Percentiles rank a stretch among this genome's conserved stretches.
Conservation (phyloP, 2,797 vertebrate genomes). For the Ataeniobius toweri region DNA sequence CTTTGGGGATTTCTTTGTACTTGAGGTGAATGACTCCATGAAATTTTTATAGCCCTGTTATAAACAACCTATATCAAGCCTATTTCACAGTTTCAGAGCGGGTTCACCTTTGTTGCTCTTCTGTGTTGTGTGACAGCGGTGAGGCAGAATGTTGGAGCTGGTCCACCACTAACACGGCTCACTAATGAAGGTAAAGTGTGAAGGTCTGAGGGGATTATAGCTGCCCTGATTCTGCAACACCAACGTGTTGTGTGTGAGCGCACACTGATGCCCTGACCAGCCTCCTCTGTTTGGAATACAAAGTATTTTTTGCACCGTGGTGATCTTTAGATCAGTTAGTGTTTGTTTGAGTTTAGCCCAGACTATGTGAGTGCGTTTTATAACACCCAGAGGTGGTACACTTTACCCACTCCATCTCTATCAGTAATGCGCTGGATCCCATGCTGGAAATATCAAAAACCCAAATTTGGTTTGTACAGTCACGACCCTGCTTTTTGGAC, state of each 20-base stretch:
- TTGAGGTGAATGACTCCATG: neutral
- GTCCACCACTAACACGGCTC: neutral
- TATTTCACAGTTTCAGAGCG: neutral
- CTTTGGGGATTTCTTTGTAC: neutral
- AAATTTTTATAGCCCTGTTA: neutral
- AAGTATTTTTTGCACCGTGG: neutral
- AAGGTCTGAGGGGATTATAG: neutral
- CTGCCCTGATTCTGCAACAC: neutral
- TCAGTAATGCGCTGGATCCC: constrained; percentile 68
- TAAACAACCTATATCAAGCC: neutral
- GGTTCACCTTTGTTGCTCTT: neutral
- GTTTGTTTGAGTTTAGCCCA: constrained; percentile 10
- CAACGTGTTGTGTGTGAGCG: neutral
- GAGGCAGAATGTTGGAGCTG: neutral
- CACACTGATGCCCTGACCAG: neutral
- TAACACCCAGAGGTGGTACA: constrained; percentile 52
- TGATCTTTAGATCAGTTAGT: neutral
- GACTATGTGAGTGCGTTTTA: constrained; percentile 43
- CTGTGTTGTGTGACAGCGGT: neutral
- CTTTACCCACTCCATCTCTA: constrained; percentile 60
- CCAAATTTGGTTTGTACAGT: constrained; percentile 64
- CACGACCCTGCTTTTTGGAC: constrained; percentile 29
- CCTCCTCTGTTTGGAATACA: neutral
- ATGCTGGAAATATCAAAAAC: constrained; percentile 57
- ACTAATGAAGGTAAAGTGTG: neutral